Percentiles rank a stretch among this genome's conserved stretches.
Evolutionary conservation across 2,888 invertebrate genomes (phyloP).

Genomic region (Napeogenes sylphis): DNA sequence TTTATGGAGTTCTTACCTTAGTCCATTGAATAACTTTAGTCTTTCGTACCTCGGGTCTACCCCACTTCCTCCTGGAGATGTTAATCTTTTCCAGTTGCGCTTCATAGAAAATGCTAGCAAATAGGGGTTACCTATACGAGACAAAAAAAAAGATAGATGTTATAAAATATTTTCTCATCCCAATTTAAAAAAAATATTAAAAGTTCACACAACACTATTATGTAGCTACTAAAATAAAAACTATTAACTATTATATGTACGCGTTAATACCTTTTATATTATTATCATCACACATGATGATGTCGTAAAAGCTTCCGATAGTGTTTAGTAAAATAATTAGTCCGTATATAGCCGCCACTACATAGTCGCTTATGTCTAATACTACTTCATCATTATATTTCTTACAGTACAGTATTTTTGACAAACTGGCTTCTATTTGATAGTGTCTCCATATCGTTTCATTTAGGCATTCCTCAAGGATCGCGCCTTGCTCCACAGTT

Average conservation of each 20-base stretch:
- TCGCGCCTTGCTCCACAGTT: slow-evolving; percentile 38
- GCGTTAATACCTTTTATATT: slow-evolving; percentile 43
- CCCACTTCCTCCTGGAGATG: slow-evolving; percentile 45
- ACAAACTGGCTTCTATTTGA: slow-evolving; percentile 47
- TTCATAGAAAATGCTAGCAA: slow-evolving; percentile 59
- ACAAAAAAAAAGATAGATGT: not conserved
- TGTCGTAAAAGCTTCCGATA: slow-evolving; percentile 54
- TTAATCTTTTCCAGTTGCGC: slow-evolving; percentile 57
- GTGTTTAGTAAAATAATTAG: slow-evolving; percentile 50
- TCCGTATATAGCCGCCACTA: slow-evolving; percentile 50
- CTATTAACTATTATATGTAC: too few species aligned
- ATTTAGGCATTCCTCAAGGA: slow-evolving; percentile 61
- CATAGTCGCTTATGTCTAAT: slow-evolving; percentile 49
- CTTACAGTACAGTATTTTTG: slow-evolving; percentile 53
- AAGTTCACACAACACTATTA: not conserved
- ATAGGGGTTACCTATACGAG: slow-evolving; percentile 56
- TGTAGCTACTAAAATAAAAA: too few species aligned
- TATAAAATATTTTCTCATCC: not conserved
- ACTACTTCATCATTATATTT: slow-evolving; percentile 38
- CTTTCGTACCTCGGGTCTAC: slow-evolving; percentile 55
- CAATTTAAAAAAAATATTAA: not conserved
- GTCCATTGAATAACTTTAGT: slow-evolving; percentile 59
- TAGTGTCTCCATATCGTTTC: slow-evolving; percentile 51
- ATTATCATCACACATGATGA: slow-evolving; percentile 34
- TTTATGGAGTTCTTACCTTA: slow-evolving; percentile 45